Base-by-base conservation (phyloP, 2,888 invertebrate genomes). In the Odontocerum albicorne region DNA sequence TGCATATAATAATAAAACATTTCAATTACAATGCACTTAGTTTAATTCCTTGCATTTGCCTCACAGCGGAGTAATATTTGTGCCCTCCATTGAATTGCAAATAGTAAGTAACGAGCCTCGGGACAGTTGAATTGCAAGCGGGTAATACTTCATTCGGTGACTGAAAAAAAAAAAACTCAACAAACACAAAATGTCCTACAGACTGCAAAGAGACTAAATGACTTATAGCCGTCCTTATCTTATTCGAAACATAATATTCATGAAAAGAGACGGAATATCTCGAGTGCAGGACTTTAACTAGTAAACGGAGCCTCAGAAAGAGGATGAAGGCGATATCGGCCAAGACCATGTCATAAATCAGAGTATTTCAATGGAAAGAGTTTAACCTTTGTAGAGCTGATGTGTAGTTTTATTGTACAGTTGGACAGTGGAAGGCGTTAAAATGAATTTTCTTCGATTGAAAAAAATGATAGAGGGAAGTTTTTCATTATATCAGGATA, bases 341-440 rank as follows among this genome's bases (percentile, higher is more conserved):
- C 6, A 27, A 4, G 4, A 27, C 10, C 10, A 10, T 10, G 27
- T 10, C 10, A 27, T 27, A 27, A 27, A 27, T 27, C 27, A n/a
- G 27, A 27, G 27, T 27, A n/a, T 36, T 38, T 57, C 44, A 58
- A 58, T 55, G 49, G 54, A 43, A 54, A 55, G 54, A 46, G 54
- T 42, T 58, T 54, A 58, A 54, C 58, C 58, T 58, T 58, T 58
- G 58, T 58, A 40, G 46, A 38, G 16, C 32, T 38, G 57, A 54
- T 53, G 27, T n/a, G n/a, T n/a, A n/a, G n/a, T n/a, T n/a, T n/a
- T n/a, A n/a, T n/a, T n/a, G n/a, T n/a, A n/a, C n/a, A n/a, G n/a
- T n/a, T n/a, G n/a, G n/a, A n/a, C n/a, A n/a, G n/a, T n/a, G n/a
- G n/a, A n/a, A n/a, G n/a, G n/a, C n/a, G n/a, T n/a, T n/a, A n/a